phyloP scores from a whole-genome alignment of 2,113 vertebrate species.

The Lasiurus cinereus region DNA sequence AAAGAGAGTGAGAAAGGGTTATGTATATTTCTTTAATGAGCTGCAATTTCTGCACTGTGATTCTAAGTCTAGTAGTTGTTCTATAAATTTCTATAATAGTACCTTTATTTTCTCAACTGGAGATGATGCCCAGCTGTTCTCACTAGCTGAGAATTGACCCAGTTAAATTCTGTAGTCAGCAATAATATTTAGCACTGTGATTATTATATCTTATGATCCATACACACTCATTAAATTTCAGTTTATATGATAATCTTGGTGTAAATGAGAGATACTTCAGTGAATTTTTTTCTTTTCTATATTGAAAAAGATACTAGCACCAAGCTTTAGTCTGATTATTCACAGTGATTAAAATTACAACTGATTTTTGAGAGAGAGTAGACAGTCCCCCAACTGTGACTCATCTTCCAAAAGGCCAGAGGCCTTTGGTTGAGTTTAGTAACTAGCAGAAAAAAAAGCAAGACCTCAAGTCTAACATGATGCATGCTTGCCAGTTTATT shows the following conservation, averaged over 20 bases:
- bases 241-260: conserved; percentile 60
- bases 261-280: conserved; percentile 51
- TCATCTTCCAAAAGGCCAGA: neutral
- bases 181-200: conserved; percentile 57
- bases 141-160: conserved; percentile 68
- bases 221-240: conserved; percentile 52
- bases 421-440: neutral
- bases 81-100: conserved; percentile 14
- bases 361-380: conserved; percentile 26
- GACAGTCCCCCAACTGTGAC: neutral
- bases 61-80: conserved; percentile 32
- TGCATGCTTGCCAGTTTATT: neutral
- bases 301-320: neutral
- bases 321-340: neutral
- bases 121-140: conserved; percentile 32
- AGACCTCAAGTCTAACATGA: neutral
- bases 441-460: neutral
- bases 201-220: conserved; percentile 61
- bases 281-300: conserved; percentile 12
- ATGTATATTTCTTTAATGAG: conserved; percentile 22
- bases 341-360: conserved; percentile 26
- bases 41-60: neutral
- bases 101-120: conserved; percentile 70
- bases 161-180: conserved; percentile 57
- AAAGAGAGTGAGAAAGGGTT: neutral